Percentiles rank a stretch among this genome's conserved stretches.
Evolutionary conservation across 2,797 vertebrate genomes (phyloP).

Genomic region (Philypnodon macrostomus): DNA sequence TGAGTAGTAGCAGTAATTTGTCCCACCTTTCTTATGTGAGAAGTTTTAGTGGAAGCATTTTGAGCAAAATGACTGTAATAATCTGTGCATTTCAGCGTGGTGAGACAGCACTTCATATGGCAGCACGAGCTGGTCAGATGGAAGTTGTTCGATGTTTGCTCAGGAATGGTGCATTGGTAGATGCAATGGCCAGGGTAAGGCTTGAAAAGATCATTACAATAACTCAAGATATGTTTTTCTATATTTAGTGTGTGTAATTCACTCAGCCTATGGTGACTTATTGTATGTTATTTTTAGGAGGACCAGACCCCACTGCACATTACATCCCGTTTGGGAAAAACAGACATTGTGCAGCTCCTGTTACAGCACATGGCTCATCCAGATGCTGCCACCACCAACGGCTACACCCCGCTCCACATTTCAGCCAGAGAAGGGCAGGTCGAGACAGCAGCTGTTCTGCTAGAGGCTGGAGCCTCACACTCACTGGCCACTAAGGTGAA

Average conservation of each 20-base stretch:
- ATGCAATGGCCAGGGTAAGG: conserved; percentile 92
- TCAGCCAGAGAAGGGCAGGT: conserved; percentile 94
- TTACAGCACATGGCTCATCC: conserved; percentile 98
- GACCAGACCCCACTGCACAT: conserved; percentile 98
- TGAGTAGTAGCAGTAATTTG: conserved; percentile 83
- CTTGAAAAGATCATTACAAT: not conserved
- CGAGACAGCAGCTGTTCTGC: conserved; percentile 89
- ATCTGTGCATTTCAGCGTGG: conserved; percentile 82
- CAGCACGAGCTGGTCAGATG: conserved; percentile 94
- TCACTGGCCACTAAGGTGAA: conserved; percentile 92
- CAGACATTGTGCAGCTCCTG: conserved; percentile 94
- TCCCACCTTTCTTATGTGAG: not conserved
- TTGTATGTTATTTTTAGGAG: conserved; percentile 76
- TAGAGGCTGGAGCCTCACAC: conserved; percentile 93
- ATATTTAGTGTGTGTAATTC: not conserved
- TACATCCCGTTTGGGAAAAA: conserved; percentile 95
- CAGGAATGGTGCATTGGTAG: conserved; percentile 93
- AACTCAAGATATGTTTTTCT: not conserved
- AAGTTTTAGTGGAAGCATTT: not conserved
- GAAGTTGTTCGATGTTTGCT: conserved; percentile 96
- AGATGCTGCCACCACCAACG: conserved; percentile 91
- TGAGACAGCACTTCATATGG: conserved; percentile 96
- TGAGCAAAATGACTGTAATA: too few relatives aligned
- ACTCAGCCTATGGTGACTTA: not conserved
- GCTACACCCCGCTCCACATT: conserved; percentile 95